A percentile compares a stretch with the other conserved stretches of the same genome.
Evolutionary conservation across 2,113 vertebrate species (phyloP).

Genomic region (Sturnus vulgaris): DNA sequence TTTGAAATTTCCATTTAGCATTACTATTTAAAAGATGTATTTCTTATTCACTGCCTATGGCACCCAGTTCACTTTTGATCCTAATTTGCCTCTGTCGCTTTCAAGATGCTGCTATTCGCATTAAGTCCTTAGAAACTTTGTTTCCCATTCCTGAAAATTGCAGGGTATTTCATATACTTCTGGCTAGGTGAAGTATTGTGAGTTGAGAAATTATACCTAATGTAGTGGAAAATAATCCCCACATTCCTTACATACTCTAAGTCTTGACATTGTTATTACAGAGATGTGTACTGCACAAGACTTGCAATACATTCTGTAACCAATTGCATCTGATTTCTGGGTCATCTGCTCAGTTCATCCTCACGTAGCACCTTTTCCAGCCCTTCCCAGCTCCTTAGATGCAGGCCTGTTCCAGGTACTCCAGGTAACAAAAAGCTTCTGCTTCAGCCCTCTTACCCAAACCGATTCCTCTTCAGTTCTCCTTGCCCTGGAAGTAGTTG

Average conservation of each 20-base stretch:
- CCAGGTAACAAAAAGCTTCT: background rate
- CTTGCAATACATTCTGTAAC: background rate
- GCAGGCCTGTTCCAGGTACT: background rate
- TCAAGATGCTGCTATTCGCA: background rate
- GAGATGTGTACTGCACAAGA: background rate
- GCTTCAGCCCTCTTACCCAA: background rate
- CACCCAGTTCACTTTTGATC: background rate
- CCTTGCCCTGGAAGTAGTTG: background rate
- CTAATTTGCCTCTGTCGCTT: background rate
- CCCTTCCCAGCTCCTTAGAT: background rate
- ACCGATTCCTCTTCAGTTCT: background rate
- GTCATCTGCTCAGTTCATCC: background rate
- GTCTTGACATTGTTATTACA: background rate
- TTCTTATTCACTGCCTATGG: accelerated
- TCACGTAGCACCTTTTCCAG: background rate
- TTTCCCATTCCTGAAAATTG: background rate
- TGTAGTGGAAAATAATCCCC: background rate
- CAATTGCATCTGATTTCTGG: background rate
- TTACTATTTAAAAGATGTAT: background rate
- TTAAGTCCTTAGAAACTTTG: background rate
- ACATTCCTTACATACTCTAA: background rate
- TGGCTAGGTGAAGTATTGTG: background rate
- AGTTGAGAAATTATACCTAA: background rate
- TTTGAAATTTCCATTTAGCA: background rate
- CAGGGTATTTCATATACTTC: background rate